Evolutionary conservation across 1,140 invertebrate species (phyloP), one percentile per base, ranked within the genome.

Genomic region (Halyomorpha halys): DNA sequence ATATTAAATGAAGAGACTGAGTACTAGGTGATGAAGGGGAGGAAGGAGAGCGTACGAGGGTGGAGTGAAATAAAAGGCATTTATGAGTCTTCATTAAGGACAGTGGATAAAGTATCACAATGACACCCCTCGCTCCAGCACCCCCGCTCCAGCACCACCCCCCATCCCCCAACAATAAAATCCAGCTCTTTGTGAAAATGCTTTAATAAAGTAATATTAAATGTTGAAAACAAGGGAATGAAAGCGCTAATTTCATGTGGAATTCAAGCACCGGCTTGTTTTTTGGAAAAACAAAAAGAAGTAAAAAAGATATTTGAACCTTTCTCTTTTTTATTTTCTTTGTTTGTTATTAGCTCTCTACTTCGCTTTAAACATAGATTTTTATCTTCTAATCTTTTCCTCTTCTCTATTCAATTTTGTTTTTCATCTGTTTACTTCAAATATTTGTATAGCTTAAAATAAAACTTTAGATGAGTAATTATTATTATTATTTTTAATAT

Each of bases 191-290:
- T 49, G 47, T 49, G 47, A 49, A 49, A 49, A 49, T 49, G 47
- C 47, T 49, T 49, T 49, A 49, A 49, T 49, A 49, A 49, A 49
- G 47, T 49, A 18, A 49, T 49, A 49, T 49, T 49, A 49, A 49
- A 49, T 49, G 47, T 49, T 49, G 47, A 49, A 49, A 49, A 49
- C 21, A 49, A 49, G 47, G 47, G 47, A 21, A 49, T 49, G 47
- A 49, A 49, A 49, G 21, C 47, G 47, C 47, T 49, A 49, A 49
- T 49, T 49, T 49, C 47, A 49, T 49, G 47, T 49, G 47, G 47
- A 49, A 49, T 49, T 49, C 47, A 3, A 21, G n/a, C 47, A 6
- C 47, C 6, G n/a, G n/a, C 47, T 49, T 49, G n/a, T 49, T 49
- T 49, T 49, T 49, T 18, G n/a, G 5, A 19, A 49, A 18, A 49